Evolutionary conservation across 2,888 invertebrate species (phyloP), one percentile per base, ranked within the genome.

Genomic region (Apodemia mormo): DNA sequence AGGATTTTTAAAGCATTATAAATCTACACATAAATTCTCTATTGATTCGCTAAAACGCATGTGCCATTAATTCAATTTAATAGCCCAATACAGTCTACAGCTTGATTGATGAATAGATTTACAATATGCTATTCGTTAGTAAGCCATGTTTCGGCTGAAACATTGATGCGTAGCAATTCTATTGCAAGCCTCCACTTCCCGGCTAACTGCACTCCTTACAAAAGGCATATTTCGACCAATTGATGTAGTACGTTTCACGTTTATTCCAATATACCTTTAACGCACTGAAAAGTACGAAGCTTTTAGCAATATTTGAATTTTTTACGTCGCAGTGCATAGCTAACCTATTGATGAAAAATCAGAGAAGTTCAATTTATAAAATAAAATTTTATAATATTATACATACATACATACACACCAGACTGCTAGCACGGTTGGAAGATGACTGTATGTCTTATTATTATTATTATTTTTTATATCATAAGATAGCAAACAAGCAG

Each of bases 41-140:
- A 10, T 58, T 58, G 29, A 30, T 29, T 30, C 58, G 58, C 45
- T 45, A 58, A 29, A 58, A 58, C 29, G 61, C 70, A 68, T 67
- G 49, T 68, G 67, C 70, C 40, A 12, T 45, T 45, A 68, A 65
- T 69, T 64, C 67, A 52, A 49, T 67, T 68, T 72, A 72, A 73
- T 70, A 71, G 56, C 9, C 61, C 61, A 68, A 61, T 71, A 76
- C 76, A 71, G 72, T 69, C 74, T 76, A 78, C 77, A 75, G 73
- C 75, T 78, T 77, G 77, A 79, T 77, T 76, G 76, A 67, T 68
- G 74, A 75, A 75, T 75, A 73, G 66, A 72, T 68, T 71, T 68
- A 73, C 73, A 71, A 73, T 74, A 68, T 72, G 70, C 72, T 73
- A 76, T 75, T 75, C 71, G 68, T 68, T 71, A 69, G 68, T 70